Evolutionary conservation across 2,888 invertebrate genomes (phyloP).

Genomic region (Drosophila demipolita): DNA sequence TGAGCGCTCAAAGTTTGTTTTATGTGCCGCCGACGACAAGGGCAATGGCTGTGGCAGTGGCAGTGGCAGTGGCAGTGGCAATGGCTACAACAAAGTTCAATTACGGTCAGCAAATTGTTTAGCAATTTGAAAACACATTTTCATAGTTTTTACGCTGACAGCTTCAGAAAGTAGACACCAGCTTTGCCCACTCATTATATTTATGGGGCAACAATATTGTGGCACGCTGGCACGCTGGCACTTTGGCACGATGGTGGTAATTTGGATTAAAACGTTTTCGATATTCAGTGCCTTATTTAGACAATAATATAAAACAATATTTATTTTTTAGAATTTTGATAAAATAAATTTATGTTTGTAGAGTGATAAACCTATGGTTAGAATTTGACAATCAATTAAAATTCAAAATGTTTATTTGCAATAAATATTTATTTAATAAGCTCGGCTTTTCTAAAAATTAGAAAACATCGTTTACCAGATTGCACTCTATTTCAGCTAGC

Average conservation of each 20-base stretch:
- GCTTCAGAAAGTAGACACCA: constrained; percentile 40
- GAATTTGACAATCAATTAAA: neutral
- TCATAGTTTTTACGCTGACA: constrained; percentile 69
- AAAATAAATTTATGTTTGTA: neutral
- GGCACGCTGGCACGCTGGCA: neutral
- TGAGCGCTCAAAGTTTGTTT: constrained; percentile 70
- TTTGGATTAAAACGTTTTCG: neutral
- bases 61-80: constrained; percentile 6
- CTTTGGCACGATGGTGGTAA: neutral
- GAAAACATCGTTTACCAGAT: neutral
- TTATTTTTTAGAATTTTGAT: neutral
- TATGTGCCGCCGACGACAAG: constrained; percentile 56
- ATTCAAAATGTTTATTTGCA: neutral
- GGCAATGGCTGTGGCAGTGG: neutral
- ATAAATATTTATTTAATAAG: neutral
- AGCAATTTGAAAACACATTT: constrained; percentile 77
- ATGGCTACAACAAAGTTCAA: constrained; percentile 69
- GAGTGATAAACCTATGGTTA: neutral
- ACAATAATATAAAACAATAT: neutral
- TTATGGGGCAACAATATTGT: constrained; percentile 17
- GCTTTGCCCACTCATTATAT: constrained; percentile 46
- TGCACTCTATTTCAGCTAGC: neutral
- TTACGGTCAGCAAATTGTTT: constrained; percentile 80
- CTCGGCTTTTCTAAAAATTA: neutral
- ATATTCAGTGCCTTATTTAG: neutral